phyloP scores from a whole-genome alignment of 2,113 vertebrate species.

The Chloroceryle aenea region DNA sequence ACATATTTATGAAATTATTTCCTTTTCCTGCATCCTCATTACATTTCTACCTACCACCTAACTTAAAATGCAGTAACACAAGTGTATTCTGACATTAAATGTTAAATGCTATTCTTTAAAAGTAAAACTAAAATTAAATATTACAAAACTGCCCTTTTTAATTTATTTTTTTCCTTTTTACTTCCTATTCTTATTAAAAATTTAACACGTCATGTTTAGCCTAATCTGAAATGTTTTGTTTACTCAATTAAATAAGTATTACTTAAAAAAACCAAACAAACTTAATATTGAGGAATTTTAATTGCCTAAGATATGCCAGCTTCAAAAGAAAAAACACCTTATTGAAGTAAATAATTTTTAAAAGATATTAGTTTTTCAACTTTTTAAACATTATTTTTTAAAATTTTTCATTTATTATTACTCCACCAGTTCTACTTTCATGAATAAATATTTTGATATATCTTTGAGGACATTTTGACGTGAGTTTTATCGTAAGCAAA shows the following conservation, averaged over 20 bases:
- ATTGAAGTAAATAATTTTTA: neutral
- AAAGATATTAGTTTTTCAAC: neutral
- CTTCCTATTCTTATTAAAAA: neutral
- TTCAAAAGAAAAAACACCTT: neutral
- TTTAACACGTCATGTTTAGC: rapidly evolving
- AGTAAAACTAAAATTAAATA: neutral
- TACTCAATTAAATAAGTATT: neutral
- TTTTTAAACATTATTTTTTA: neutral
- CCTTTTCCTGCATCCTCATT: neutral
- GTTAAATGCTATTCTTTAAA: neutral
- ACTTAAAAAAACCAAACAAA: too few species aligned
- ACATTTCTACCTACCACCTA: rapidly evolving
- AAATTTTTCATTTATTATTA: neutral
- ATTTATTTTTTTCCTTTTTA: neutral
- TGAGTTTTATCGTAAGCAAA: neutral
- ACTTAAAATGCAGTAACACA: neutral
- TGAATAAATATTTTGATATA: neutral
- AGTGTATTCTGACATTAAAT: neutral
- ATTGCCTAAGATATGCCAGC: neutral
- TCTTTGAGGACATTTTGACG: neutral
- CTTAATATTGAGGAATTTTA: neutral
- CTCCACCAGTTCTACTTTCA: neutral
- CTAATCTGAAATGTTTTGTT: neutral
- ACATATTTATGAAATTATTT: neutral
- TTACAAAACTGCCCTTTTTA: rapidly evolving